Evolutionary conservation across 1,140 invertebrate genomes (phyloP).

Genomic region (Sinonovacula constricta): DNA sequence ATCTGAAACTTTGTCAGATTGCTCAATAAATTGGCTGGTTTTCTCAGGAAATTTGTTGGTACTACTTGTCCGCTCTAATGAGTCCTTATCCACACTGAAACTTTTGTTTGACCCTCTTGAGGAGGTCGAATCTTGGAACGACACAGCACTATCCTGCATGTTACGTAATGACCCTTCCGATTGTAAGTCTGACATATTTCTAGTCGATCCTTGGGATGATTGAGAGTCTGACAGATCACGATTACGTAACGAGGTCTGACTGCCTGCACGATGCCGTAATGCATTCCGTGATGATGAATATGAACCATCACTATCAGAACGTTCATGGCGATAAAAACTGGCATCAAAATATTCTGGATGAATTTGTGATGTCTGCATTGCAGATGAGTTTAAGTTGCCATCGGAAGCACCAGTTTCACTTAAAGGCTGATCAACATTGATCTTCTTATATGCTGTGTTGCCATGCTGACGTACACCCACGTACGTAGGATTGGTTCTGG

Average conservation of each 20-base stretch:
- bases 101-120: constrained; percentile 67
- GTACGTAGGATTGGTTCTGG: constrained; percentile 77
- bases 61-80: constrained; percentile 59
- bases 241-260: constrained; percentile 67
- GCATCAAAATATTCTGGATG: constrained; percentile 62
- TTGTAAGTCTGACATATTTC: constrained; percentile 76
- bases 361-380: constrained; percentile 65
- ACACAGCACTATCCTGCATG: constrained; percentile 67
- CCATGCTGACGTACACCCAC: constrained; percentile 72
- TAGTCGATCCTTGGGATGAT: constrained; percentile 78
- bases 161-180: constrained; percentile 75
- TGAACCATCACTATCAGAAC: constrained; percentile 76
- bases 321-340: constrained; percentile 68
- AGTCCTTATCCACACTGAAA: constrained; percentile 48
- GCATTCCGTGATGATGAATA: constrained; percentile 68
- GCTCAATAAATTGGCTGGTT: constrained; percentile 29
- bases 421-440: constrained; percentile 63
- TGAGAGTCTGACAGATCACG: constrained; percentile 80
- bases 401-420: constrained; percentile 53
- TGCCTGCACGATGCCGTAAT: constrained; percentile 58
- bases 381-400: constrained; percentile 17
- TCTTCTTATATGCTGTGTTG: constrained; percentile 69
- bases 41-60: constrained; percentile 22
- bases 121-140: constrained; percentile 68
- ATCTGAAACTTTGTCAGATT: constrained; percentile 14